Base-by-base conservation (phyloP, 1,140 invertebrate genomes). In the Zaprionus lachaisei region DNA sequence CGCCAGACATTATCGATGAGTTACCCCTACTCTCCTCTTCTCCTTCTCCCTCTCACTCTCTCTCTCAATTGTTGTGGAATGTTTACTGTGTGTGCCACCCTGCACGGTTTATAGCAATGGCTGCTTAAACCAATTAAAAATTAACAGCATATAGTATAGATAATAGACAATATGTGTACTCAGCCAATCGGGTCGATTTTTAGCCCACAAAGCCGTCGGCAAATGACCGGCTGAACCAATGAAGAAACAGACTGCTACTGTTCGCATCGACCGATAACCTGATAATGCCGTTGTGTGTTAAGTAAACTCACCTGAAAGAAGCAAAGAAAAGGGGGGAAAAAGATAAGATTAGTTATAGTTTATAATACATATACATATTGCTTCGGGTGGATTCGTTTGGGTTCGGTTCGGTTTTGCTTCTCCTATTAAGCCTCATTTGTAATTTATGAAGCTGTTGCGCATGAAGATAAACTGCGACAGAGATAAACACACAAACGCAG, bases 41-140 rank as follows among this genome's bases (percentile, higher is more conserved):
- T n/a, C 17, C 28, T 4, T n/a, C 37, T n/a, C 17, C 31, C 38
- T 51, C 49, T 61, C 24, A 4, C 31, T 22, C 62, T 55, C 61
- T 66, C 69, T 37, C 51, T 28, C 44, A 20, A 15, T 41, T 41
- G 11, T 41, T 38, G 22, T 61, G 26, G n/a, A 67, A 38, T 64
- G 54, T 62, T 69, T 68, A 34, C 41, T 64, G 41, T 11, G 24
- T 26, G 49, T 49, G 55, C 41, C 54, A 28, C 15, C 5, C 7
- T 38, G 12, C 57, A 24, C 56, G 54, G 6, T 49, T 55, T 24
- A 56, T 56, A 79, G 73, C 81, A 79, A 84, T 87, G 84, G 84
- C 81, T 80, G 85, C 73, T 77, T 87, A 87, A 72, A 80, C 85
- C 85, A 89, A 89, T 89, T 89, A 90, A 76, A 89, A 89, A 83